Conservation (phyloP, 2,888 invertebrate species). For the Galeopsomyia nigrocyanea region DNA sequence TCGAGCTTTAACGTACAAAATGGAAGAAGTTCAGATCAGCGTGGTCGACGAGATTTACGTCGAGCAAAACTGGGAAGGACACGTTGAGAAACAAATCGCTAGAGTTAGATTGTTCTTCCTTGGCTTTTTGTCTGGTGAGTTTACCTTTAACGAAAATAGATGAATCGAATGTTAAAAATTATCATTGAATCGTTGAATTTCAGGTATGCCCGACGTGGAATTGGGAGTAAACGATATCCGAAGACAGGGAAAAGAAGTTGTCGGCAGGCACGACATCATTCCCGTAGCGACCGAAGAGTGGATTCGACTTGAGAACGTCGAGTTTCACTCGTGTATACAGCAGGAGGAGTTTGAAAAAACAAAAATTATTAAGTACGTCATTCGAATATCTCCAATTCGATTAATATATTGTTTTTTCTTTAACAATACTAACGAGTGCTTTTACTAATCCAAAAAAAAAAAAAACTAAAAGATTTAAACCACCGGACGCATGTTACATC, state of each 20-base stretch:
- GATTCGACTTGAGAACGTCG: conserved; percentile 95
- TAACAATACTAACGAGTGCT: conserved; percentile 20
- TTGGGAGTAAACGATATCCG: conserved; percentile 97
- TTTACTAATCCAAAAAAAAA: no score
- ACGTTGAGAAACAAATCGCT: conserved; percentile 90
- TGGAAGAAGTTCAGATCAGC: conserved; percentile 95
- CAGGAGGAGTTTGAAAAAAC: conserved; percentile 89
- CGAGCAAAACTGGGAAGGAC: conserved; percentile 88
- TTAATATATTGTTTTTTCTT: not conserved
- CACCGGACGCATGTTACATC: conserved; percentile 97
- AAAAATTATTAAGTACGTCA: conserved; percentile 84
- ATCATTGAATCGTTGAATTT: conserved; percentile 16
- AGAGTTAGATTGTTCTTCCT: conserved; percentile 95
- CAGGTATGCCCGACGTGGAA: conserved; percentile 96
- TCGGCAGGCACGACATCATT: conserved; percentile 98
- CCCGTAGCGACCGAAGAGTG: conserved; percentile 99
- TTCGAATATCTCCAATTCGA: not conserved
- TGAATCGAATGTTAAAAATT: no score
- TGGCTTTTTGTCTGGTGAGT: conserved; percentile 89
- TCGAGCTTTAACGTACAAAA: conserved; percentile 91
- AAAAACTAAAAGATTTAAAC: conserved; percentile 83
- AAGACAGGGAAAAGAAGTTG: conserved; percentile 99
- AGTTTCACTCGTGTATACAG: conserved; percentile 95
- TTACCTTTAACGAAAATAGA: not conserved
- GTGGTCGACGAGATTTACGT: conserved; percentile 94